phyloP scores from a whole-genome alignment of 2,888 invertebrate genomes.

The Andrena hattorfiana region DNA sequence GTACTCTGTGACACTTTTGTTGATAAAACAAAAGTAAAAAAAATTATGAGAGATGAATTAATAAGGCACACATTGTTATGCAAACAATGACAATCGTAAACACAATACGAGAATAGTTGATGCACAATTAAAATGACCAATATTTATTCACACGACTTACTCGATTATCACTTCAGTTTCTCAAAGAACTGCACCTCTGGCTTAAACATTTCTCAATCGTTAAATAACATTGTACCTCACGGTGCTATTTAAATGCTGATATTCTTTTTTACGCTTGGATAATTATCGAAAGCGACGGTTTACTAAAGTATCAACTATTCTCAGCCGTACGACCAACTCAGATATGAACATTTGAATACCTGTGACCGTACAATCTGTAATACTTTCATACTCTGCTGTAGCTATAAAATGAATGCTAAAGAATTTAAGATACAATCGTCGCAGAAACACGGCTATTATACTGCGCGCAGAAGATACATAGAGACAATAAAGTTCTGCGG shows the following conservation, averaged over 20 bases:
- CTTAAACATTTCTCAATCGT: background rate
- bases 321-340: slow-evolving; percentile 42
- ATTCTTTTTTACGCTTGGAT: too few relatives aligned
- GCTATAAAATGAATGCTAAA: slow-evolving; percentile 72
- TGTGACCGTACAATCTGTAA: slow-evolving; percentile 78
- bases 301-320: slow-evolving; percentile 55
- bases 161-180: background rate
- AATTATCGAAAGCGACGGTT: background rate
- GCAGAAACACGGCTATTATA: slow-evolving; percentile 46
- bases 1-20: slow-evolving; percentile 27
- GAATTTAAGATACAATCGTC: slow-evolving; percentile 53
- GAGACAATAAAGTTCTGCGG: slow-evolving; percentile 21
- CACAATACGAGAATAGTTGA: slow-evolving; percentile 66
- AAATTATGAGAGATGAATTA: slow-evolving; percentile 23
- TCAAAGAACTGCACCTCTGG: background rate
- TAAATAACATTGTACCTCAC: background rate
- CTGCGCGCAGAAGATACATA: slow-evolving; percentile 8
- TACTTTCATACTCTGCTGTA: slow-evolving; percentile 75
- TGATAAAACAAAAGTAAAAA: slow-evolving; percentile 35
- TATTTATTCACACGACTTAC: background rate
- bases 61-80: slow-evolving; percentile 60
- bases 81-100: slow-evolving; percentile 58
- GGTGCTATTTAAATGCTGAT: too few relatives aligned
- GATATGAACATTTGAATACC: slow-evolving; percentile 78
- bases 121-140: slow-evolving; percentile 18